A percentile compares a stretch with the other conserved stretches of the same genome.
Evolutionary conservation across 2,797 vertebrate species (phyloP).

Genomic region (Sebastes alutus): DNA sequence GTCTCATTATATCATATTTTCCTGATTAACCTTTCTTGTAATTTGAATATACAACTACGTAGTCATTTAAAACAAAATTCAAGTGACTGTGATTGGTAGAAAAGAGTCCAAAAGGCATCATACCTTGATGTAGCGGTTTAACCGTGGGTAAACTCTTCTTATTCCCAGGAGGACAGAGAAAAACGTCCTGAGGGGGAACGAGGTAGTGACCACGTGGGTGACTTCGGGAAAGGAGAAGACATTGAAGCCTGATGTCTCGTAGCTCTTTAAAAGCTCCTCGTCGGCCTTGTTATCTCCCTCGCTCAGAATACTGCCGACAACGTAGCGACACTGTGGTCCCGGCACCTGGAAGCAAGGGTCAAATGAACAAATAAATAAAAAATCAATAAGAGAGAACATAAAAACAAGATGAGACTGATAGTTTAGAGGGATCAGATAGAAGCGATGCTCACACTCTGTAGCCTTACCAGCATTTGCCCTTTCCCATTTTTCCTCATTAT

Average conservation of each 20-base stretch:
- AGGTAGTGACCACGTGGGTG: slow-evolving; percentile 88
- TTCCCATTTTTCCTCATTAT: slow-evolving; percentile 19
- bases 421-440: neutral
- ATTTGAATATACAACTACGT: neutral
- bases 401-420: neutral
- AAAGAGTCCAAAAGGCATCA: neutral
- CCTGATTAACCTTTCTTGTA: neutral
- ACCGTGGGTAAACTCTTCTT: slow-evolving; percentile 86
- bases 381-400: neutral
- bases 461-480: slow-evolving; percentile 9
- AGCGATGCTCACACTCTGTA: neutral
- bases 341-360: slow-evolving; percentile 76
- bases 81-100: neutral
- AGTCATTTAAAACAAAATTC: neutral
- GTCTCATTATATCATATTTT: neutral
- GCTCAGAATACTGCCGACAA: slow-evolving; percentile 89
- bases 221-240: slow-evolving; percentile 90
- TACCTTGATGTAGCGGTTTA: slow-evolving; percentile 91
- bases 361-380: neutral
- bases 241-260: slow-evolving; percentile 89
- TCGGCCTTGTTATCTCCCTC: slow-evolving; percentile 85
- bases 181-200: slow-evolving; percentile 84
- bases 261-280: slow-evolving; percentile 83
- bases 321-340: slow-evolving; percentile 85
- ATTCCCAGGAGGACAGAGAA: slow-evolving; percentile 85